Conservation (phyloP, 1,140 invertebrate genomes). For the Drosophila nebulosa region DNA sequence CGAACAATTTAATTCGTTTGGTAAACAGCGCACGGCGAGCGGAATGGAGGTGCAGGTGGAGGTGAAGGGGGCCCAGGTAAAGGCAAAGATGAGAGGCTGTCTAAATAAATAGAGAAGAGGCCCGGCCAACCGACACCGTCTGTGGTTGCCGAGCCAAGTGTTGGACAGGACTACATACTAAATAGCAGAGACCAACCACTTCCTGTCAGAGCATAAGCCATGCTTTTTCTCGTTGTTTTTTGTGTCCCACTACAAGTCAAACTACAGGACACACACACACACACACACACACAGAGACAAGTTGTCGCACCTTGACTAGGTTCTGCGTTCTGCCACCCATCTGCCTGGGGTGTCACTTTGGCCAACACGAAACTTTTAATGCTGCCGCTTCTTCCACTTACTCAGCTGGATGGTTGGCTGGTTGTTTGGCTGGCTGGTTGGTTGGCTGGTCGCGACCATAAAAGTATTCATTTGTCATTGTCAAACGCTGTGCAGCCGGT, state of each 20-base stretch:
- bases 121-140: neutral
- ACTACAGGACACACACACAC: conserved; percentile 15
- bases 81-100: conserved; percentile 14
- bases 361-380: conserved; percentile 71
- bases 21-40: conserved; percentile 62
- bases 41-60: neutral
- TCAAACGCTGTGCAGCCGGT: conserved; percentile 48
- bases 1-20: conserved; percentile 78
- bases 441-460: conserved; percentile 56
- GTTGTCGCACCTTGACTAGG: conserved; percentile 26
- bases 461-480: conserved; percentile 79
- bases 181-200: conserved; percentile 75
- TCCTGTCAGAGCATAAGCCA: conserved; percentile 70
- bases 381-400: conserved; percentile 21
- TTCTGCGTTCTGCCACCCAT: neutral
- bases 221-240: neutral
- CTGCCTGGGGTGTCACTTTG: conserved; percentile 58
- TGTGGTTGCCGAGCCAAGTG: conserved; percentile 18
- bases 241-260: conserved; percentile 9
- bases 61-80: neutral
- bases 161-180: conserved; percentile 60
- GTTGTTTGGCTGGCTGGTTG: conserved; percentile 9
- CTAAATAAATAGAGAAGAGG: conserved; percentile 59
- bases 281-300: conserved; percentile 3
- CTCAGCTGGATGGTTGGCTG: conserved; percentile 3